These are phyloP conservation scores for Pangasius djambal DNA, from an alignment of 2,797 vertebrate species.

Conservation along the genomic window DNA sequence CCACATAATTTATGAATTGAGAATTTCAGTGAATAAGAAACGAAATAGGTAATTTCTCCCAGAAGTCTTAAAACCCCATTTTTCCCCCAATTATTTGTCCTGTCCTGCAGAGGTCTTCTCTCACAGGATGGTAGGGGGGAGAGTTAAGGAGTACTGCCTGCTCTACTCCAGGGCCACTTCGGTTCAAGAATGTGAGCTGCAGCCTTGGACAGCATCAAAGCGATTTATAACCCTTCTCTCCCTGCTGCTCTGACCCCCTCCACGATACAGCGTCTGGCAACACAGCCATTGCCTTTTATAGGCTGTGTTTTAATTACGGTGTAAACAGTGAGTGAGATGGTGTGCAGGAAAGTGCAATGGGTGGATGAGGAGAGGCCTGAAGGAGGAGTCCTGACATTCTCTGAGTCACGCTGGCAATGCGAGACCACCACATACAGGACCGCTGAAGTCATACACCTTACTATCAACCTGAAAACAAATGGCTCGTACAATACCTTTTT, in stretches of 20 bases:
- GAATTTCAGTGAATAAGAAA: not conserved
- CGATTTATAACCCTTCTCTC: conserved; percentile 73
- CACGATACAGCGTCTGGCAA: conserved; percentile 69
- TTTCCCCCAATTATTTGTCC: not conserved
- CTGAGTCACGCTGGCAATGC: conserved; percentile 24
- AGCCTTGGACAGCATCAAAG: conserved; percentile 71
- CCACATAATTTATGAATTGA: not conserved
- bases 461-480: not conserved
- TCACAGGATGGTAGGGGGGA: not conserved
- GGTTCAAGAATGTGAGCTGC: conserved; percentile 72
- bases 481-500: not conserved
- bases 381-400: conserved; percentile 9
- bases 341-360: conserved; percentile 61
- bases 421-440: conserved; percentile 35
- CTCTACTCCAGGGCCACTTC: conserved; percentile 39
- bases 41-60: not conserved
- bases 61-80: not conserved
- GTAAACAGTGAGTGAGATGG: conserved; percentile 76
- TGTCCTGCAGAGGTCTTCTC: not conserved
- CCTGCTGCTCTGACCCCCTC: conserved; percentile 66
- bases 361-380: conserved; percentile 19
- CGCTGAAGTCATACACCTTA: conserved; percentile 29
- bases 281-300: conserved; percentile 80
- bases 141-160: conserved; percentile 20
- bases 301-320: conserved; percentile 80